A percentile compares a stretch with the other conserved stretches of the same genome.
Conservation (phyloP, 2,888 invertebrate species). For the Microctonus brassicae region DNA sequence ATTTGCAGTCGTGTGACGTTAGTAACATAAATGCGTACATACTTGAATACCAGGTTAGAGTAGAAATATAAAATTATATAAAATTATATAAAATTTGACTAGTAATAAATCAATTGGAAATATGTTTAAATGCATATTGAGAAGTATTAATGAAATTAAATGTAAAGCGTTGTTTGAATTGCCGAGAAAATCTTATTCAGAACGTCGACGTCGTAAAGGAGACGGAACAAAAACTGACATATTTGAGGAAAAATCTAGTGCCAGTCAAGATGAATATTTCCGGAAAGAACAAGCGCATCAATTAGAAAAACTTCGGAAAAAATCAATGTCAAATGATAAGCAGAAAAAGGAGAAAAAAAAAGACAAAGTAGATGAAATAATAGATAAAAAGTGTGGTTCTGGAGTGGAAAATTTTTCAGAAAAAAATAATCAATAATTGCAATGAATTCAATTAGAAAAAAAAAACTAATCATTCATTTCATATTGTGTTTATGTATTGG, state of each 20-base stretch:
- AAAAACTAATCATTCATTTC: too few species aligned
- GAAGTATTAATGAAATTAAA: neutral
- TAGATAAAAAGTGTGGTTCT: slow-evolving; percentile 9
- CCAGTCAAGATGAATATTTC: slow-evolving; percentile 62
- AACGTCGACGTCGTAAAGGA: slow-evolving; percentile 57
- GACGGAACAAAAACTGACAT: slow-evolving; percentile 60
- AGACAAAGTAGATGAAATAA: neutral
- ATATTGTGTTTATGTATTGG: neutral
- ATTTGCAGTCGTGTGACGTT: neutral
- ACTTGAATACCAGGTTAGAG: neutral
- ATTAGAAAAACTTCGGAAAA: slow-evolving; percentile 49
- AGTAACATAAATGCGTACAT: neutral
- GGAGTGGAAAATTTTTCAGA: slow-evolving; percentile 18
- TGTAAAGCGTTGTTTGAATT: slow-evolving; percentile 16
- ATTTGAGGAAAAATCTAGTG: slow-evolving; percentile 59
- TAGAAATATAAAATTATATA: neutral
- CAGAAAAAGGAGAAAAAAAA: slow-evolving; percentile 10
- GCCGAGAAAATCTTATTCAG: slow-evolving; percentile 44
- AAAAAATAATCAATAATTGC: neutral
- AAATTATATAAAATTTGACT: neutral
- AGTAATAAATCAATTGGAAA: neutral
- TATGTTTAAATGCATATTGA: slow-evolving; percentile 33
- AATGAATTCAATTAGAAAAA: neutral
- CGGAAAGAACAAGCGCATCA: slow-evolving; percentile 58
- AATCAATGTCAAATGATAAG: neutral